Conservation (phyloP, 2,113 vertebrate genomes). For the Crotalus tigris region DNA sequence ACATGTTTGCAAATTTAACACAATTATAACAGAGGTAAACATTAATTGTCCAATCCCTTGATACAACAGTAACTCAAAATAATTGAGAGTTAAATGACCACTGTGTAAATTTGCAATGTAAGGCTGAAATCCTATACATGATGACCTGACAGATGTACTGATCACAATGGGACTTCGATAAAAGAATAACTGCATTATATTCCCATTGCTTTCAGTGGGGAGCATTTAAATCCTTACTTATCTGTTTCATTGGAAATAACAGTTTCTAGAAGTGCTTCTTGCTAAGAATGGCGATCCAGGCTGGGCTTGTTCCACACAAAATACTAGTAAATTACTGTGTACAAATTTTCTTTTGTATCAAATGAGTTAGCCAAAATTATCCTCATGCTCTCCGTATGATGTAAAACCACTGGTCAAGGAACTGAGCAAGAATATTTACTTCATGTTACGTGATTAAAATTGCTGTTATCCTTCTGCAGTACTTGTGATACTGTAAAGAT, state of each 20-base stretch:
- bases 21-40: background rate
- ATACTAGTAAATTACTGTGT: background rate
- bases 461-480: conserved; percentile 62
- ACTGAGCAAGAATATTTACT: conserved; percentile 59
- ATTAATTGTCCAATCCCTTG: background rate
- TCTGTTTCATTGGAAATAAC: background rate
- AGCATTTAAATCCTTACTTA: background rate
- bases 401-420: conserved; percentile 65
- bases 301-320: background rate
- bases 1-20: background rate
- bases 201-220: background rate
- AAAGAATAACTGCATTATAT: background rate
- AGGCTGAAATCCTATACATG: background rate
- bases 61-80: background rate
- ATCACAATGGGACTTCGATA: background rate
- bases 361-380: conserved; percentile 39
- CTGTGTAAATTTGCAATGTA: background rate
- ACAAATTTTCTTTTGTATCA: background rate
- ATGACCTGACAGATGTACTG: background rate
- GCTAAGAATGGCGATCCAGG: background rate
- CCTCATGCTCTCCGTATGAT: conserved; percentile 49
- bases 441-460: conserved; percentile 47
- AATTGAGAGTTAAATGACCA: background rate
- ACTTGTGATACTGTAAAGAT: conserved; percentile 56
- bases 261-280: background rate